These are phyloP conservation scores for Caradrina kadenii DNA, from an alignment of 2,888 invertebrate genomes.

Conservation along the genomic window DNA sequence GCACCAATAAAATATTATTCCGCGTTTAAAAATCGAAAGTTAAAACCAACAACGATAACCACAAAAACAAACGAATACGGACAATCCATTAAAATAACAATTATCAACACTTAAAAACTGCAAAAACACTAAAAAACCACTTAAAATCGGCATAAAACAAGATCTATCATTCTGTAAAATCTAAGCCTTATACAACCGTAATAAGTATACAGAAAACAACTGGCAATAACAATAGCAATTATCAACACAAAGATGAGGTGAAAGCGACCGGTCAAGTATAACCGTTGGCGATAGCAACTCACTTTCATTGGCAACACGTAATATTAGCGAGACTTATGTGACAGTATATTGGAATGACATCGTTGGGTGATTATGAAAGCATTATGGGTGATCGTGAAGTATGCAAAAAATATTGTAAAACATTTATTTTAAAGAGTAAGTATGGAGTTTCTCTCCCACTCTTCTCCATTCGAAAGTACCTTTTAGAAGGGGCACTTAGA, in stretches of 20 bases:
- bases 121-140: slow-evolving; percentile 14
- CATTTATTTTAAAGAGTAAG: background rate
- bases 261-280: slow-evolving; percentile 78
- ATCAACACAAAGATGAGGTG: slow-evolving; percentile 68
- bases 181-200: slow-evolving; percentile 20
- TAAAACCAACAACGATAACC: background rate
- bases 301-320: slow-evolving; percentile 61
- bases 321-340: slow-evolving; percentile 24
- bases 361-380: slow-evolving; percentile 1
- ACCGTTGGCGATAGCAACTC: slow-evolving; percentile 45
- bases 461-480: no score
- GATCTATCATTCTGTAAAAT: slow-evolving; percentile 12
- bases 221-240: slow-evolving; percentile 50
- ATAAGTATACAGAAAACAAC: slow-evolving; percentile 37
- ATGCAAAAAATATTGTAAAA: background rate
- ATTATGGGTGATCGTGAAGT: background rate
- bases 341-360: background rate
- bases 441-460: no score
- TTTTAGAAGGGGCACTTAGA: no score
- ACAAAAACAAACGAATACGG: slow-evolving; percentile 27
- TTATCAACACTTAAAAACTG: slow-evolving; percentile 41
- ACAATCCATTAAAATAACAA: slow-evolving; percentile 20
- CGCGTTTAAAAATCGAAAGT: slow-evolving; percentile 38
- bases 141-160: slow-evolving; percentile 35
- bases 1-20: slow-evolving; percentile 14